Evolutionary conservation across 2,797 vertebrate species (phyloP), one percentile per base, ranked within the genome.

Genomic region (Lagocephalus sceleratus): DNA sequence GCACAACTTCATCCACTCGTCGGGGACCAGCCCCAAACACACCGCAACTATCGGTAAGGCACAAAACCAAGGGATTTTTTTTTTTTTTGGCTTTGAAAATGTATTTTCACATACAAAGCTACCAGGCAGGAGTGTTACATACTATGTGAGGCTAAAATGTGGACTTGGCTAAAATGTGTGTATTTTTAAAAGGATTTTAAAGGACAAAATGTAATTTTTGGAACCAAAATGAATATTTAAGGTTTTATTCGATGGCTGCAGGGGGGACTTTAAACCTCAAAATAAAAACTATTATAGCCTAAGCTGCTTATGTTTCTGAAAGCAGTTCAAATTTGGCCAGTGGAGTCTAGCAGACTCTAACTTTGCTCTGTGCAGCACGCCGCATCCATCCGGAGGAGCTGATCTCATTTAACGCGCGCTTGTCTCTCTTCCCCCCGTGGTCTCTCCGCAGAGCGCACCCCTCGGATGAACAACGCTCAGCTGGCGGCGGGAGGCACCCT

Each of bases 1-100:
- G 62, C 93, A 96, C 88, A 94, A 94, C 86, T 94, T 93, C 76
- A 93, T 94, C 83, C 93, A 94, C 75, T 82, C 94, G 26, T 92
- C 88, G 65, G 87, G 90, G 66, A 88, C 89, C 87, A 96, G 94
- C 65, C 94, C 94, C 59, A 94, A 94, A 85, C 94, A 94, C 32
- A 90, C 91, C 0, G 87, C 93, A 57, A 93, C 93, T 1, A 91
- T 94, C 71, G 63, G 91, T 90, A 85, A 79, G 85, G 62, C 74
- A 80, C n/a, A n/a, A n/a, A n/a, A n/a, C n/a, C n/a, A n/a, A n/a
- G n/a, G n/a, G n/a, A 65, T 77, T 80, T 76, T 19, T 73, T 70
- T 32, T 1, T 32, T 32, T 35, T 35, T 35, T 35, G 12, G 32
- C 32, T 35, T 35, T 35, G 26, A 3, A 35, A 35, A 35, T 35